phyloP scores from a whole-genome alignment of 2,113 vertebrate genomes.

The Microcebus ravelobensis region DNA sequence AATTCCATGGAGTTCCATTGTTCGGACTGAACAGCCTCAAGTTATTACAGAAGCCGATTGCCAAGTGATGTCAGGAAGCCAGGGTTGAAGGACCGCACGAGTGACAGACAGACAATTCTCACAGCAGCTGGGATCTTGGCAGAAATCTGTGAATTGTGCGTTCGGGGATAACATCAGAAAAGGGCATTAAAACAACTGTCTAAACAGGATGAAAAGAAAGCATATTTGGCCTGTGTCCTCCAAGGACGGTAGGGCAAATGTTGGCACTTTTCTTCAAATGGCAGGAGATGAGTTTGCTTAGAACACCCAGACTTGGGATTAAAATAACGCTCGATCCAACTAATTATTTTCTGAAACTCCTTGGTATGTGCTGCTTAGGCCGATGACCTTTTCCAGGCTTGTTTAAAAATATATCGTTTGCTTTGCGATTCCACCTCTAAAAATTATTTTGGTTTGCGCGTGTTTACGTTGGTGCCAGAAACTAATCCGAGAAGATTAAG shows the following conservation, averaged over 20 bases:
- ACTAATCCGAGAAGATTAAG: slow-evolving; percentile 30
- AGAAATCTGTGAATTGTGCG: slow-evolving; percentile 17
- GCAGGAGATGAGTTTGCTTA: slow-evolving; percentile 47
- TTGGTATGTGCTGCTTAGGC: background rate
- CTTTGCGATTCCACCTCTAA: slow-evolving; percentile 15
- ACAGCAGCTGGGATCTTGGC: slow-evolving; percentile 16
- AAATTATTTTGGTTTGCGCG: slow-evolving; percentile 1
- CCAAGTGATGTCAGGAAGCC: background rate
- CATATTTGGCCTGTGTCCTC: slow-evolving; percentile 17
- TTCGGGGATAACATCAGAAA: slow-evolving; percentile 50
- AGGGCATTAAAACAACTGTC: slow-evolving; percentile 38
- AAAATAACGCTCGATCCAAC: background rate
- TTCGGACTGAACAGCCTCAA: background rate
- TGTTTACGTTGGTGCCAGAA: background rate
- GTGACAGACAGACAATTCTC: slow-evolving; percentile 34
- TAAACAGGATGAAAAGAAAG: slow-evolving; percentile 29
- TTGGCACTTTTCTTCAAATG: slow-evolving; percentile 33
- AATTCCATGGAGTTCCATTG: background rate
- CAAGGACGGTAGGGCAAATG: slow-evolving; percentile 34
- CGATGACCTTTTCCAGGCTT: background rate
- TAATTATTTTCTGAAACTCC: slow-evolving; percentile 24
- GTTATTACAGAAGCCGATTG: background rate
- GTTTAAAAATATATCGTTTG: slow-evolving; percentile 50
- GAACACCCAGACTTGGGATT: background rate
- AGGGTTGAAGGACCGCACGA: background rate